Conservation (phyloP, 2,797 vertebrate genomes). For the Bradypodion pumilum region DNA sequence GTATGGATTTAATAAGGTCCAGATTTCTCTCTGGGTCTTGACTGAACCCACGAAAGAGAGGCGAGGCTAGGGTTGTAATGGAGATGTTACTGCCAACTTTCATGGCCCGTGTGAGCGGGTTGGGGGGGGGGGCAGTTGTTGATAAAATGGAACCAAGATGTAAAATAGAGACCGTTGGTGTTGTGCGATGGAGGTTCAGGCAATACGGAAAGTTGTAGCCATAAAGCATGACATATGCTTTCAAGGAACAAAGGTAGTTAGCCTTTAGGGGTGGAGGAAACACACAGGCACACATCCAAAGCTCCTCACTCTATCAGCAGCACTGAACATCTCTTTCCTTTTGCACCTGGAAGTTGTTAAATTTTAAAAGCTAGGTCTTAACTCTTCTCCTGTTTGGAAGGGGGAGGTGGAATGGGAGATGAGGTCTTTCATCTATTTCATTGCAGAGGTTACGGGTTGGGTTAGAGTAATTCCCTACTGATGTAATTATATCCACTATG, state of each 20-base stretch:
- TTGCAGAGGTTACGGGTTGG: slow-evolving; percentile 67
- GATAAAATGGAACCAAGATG: slow-evolving; percentile 77
- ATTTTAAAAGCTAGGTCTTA: slow-evolving; percentile 70
- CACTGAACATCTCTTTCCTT: slow-evolving; percentile 53
- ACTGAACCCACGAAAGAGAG: slow-evolving; percentile 58
- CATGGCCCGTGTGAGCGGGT: slow-evolving; percentile 66
- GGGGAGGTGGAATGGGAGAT: no score
- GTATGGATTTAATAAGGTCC: slow-evolving; percentile 63
- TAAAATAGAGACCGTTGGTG: slow-evolving; percentile 74
- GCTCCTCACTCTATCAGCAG: slow-evolving; percentile 30
- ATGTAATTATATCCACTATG: no score
- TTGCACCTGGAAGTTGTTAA: slow-evolving; percentile 82
- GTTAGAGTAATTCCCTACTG: no score
- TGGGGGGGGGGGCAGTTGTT: slow-evolving; percentile 39
- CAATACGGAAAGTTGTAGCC: slow-evolving; percentile 71
- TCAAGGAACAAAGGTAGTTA: slow-evolving; percentile 68
- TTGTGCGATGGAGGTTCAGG: slow-evolving; percentile 70
- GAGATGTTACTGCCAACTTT: slow-evolving; percentile 68
- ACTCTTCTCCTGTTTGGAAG: slow-evolving; percentile 52
- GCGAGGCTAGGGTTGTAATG: slow-evolving; percentile 56
- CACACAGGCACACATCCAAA: slow-evolving; percentile 6
- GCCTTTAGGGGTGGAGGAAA: slow-evolving; percentile 31
- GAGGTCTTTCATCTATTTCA: slow-evolving; percentile 64
- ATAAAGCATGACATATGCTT: slow-evolving; percentile 75
- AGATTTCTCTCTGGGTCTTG: slow-evolving; percentile 41